Percentiles rank a stretch among this genome's conserved stretches.
Conservation (phyloP, 2,888 invertebrate genomes). For the Eudasyphora cyanicolor region DNA sequence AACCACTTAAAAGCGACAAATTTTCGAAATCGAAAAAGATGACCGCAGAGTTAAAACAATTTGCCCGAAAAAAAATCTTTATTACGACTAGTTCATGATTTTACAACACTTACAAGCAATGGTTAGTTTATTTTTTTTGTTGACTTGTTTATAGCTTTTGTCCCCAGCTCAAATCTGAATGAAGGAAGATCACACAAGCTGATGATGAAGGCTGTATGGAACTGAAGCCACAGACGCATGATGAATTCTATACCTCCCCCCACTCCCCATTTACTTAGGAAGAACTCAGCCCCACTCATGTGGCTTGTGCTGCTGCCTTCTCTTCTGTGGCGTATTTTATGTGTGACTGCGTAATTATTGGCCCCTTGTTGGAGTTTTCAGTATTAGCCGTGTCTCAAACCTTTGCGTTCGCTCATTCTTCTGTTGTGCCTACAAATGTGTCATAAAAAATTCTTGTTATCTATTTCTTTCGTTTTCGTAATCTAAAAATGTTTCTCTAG, state of each 20-base stretch:
- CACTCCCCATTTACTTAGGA: neutral
- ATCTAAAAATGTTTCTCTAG: neutral
- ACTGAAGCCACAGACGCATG: no score
- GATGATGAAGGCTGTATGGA: no score
- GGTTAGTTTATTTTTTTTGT: no score
- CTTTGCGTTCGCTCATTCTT: neutral
- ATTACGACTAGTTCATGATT: no score
- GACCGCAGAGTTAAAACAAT: no score
- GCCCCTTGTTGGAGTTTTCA: neutral
- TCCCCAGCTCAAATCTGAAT: no score
- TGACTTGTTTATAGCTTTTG: no score
- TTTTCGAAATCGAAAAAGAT: no score
- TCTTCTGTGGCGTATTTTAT: neutral
- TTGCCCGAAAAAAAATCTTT: no score
- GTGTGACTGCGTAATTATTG: neutral
- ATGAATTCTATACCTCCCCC: neutral
- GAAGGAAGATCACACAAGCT: no score
- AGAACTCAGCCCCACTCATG: conserved; percentile 34
- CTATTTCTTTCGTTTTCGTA: conserved; percentile 19
- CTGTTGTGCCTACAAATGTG: conserved; percentile 32
- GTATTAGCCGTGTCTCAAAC: neutral
- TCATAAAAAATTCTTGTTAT: conserved; percentile 48
- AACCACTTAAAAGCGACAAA: no score
- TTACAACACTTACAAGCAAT: no score
- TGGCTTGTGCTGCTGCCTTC: neutral